Conservation (phyloP, 2,797 vertebrate genomes). For the Peromyscus eremicus region DNA sequence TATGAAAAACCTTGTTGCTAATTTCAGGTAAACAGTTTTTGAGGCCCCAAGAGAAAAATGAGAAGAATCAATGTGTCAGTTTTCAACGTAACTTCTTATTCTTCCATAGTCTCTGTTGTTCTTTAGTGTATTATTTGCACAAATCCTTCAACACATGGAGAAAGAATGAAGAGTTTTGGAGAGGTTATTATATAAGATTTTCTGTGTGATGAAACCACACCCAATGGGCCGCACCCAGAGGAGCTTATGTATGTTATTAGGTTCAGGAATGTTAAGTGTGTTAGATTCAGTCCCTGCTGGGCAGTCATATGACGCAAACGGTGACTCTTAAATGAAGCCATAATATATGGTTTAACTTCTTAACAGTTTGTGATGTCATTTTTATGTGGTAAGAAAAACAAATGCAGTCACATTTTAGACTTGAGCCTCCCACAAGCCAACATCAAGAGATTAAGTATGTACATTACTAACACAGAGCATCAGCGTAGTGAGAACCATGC, state of each 20-base stretch:
- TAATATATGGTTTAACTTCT: slow-evolving; percentile 83
- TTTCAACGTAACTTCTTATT: slow-evolving; percentile 68
- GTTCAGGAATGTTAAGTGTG: slow-evolving; percentile 88
- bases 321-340: slow-evolving; percentile 82
- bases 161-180: slow-evolving; percentile 88
- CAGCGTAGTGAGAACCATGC: slow-evolving; percentile 56
- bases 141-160: slow-evolving; percentile 85
- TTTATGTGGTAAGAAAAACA: slow-evolving; percentile 84
- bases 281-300: slow-evolving; percentile 86
- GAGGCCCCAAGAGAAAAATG: slow-evolving; percentile 46
- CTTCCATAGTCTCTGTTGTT: slow-evolving; percentile 67
- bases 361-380: slow-evolving; percentile 84
- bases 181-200: slow-evolving; percentile 88
- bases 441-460: slow-evolving; percentile 79
- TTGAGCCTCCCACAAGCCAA: slow-evolving; percentile 74
- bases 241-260: slow-evolving; percentile 86
- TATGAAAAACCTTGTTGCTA: slow-evolving; percentile 54
- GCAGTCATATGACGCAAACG: slow-evolving; percentile 83
- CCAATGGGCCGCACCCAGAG: slow-evolving; percentile 86
- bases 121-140: slow-evolving; percentile 85
- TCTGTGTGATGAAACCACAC: slow-evolving; percentile 86
- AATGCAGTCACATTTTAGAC: slow-evolving; percentile 81
- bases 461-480: slow-evolving; percentile 77
- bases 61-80: slow-evolving; percentile 39
- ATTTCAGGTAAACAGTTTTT: slow-evolving; percentile 71